Evolutionary conservation across 2,113 vertebrate species (phyloP), one percentile per base, ranked within the genome.

Genomic region (Tragelaphus scriptus): DNA sequence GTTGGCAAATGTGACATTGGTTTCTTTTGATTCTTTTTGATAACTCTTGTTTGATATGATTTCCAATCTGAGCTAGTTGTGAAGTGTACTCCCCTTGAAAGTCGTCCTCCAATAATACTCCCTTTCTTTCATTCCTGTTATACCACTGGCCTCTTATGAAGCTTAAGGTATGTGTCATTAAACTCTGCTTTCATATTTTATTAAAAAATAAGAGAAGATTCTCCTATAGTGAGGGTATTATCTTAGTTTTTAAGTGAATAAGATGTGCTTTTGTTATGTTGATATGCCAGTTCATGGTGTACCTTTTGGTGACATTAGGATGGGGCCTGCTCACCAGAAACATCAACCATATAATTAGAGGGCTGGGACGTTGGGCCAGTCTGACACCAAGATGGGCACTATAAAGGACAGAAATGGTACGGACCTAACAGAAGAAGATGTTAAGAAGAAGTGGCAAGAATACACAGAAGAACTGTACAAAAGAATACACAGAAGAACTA

Each of bases 131-230:
- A 65, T 90, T 10, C n/a, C 30, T 85, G 51, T 77, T 32, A 56
- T 55, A 95, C 1, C 7, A 40, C 21, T 94, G 63, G 17, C 19
- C 51, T 92, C 51, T 90, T 61, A 21, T 92, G 36, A 86, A 86
- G 59, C 40, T 90, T 30, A 87, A 55, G 79, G 25, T 82, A 90
- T 80, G 16, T 95, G 79, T 61, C 36, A 47, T 61, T 92, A 92
- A 90, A 49, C 88, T 96, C 44, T 96, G 28, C 65, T 92, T 81
- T 87, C 91, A 36, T 84, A 68, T 82, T 97, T 94, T 92, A 80
- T 97, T 87, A 68, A 97, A 92, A 94, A 95, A 82, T 90, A 90
- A 94, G 47, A 90, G 17, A 84, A 77, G 6, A 13, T 88, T 25
- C 36, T 71, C 88, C 77, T 4, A 86, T 63, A 89, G 30, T 82